These are phyloP conservation scores for Mycetomoellerius zeteki DNA, from an alignment of 1,140 invertebrate genomes.

Conservation along the genomic window DNA sequence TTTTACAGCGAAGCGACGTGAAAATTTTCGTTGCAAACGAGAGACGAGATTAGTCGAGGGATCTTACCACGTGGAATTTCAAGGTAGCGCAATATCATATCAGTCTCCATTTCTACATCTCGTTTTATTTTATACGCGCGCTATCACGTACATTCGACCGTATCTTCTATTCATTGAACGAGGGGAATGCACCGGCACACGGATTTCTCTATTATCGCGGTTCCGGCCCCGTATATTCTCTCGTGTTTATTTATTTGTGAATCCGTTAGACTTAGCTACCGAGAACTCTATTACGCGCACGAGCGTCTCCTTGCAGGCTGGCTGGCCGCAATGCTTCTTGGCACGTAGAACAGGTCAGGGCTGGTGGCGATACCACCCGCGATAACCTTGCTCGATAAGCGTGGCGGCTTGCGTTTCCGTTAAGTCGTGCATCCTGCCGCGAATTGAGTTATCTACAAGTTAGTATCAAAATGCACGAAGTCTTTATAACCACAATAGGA, in stretches of 20 bases:
- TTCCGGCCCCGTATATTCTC: slow-evolving; percentile 10
- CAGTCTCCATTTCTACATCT: background rate
- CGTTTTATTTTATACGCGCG: background rate
- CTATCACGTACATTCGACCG: slow-evolving; percentile 10
- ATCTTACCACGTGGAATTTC: background rate
- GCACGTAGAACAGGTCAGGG: slow-evolving; percentile 64
- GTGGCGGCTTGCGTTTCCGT: slow-evolving; percentile 54
- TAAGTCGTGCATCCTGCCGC: slow-evolving; percentile 53
- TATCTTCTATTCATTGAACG: slow-evolving; percentile 27
- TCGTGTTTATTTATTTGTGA: slow-evolving; percentile 56
- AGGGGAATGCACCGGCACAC: background rate
- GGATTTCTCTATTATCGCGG: slow-evolving; percentile 32
- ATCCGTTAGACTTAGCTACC: slow-evolving; percentile 57
- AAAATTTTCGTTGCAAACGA: background rate
- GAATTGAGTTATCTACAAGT: slow-evolving; percentile 50
- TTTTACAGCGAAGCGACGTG: background rate
- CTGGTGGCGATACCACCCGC: slow-evolving; percentile 46
- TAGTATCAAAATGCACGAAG: slow-evolving; percentile 17
- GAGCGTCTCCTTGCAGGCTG: slow-evolving; percentile 31
- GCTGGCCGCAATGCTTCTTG: slow-evolving; percentile 58
- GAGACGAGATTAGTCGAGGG: background rate
- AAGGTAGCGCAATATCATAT: background rate
- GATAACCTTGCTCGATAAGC: slow-evolving; percentile 67
- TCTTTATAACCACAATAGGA: background rate
- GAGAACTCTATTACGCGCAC: slow-evolving; percentile 61